Evolutionary conservation across 2,113 vertebrate genomes (phyloP), one percentile per base, ranked within the genome.

Genomic region (western clawed frog (Xenopus tropicalis)): DNA sequence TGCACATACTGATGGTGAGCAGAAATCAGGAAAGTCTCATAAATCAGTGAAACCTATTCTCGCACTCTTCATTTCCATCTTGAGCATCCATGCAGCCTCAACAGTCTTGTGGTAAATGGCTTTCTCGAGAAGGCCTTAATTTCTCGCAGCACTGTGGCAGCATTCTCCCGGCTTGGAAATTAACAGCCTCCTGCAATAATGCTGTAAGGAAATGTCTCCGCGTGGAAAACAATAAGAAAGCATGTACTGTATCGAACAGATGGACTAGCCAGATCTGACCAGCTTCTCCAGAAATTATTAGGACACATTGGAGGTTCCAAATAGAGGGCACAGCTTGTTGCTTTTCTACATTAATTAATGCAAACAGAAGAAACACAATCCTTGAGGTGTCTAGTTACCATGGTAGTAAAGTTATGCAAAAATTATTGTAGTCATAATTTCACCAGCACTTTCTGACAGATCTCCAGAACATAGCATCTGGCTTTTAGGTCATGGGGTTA

Each of bases 1-100:
- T 87, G 82, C 84, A 87, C 87, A 85, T 88, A 85, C 85, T 85
- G 87, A 91, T 85, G 85, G 86, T 83, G 84, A 84, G 83, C 81
- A 83, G 87, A 82, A 86, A 82, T 84, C 80, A 82, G 84, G 61
- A 62, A 83, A 82, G 84, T 72, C 84, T 88, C 86, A 80, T 89
- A 86, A 89, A 90, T 90, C 87, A 89, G 79, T 79, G 71, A 78
- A 84, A 82, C 85, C 83, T 87, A 82, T 82, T 85, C 86, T 82
- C 82, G 82, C 81, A 82, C 86, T 85, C 85, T 83, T 79, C 81
- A 85, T 90, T 89, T 87, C 87, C 84, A 79, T 87, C 84, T 81
- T 0, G 84, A 86, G 81, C 82, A 85, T 83, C 82, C 80, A 77
- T 64, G 77, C 78, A 85, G 85, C 81, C 83, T 79, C 85, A 79